Base-by-base conservation (phyloP, 2,797 vertebrate species). In the Sebastes variabilis region DNA sequence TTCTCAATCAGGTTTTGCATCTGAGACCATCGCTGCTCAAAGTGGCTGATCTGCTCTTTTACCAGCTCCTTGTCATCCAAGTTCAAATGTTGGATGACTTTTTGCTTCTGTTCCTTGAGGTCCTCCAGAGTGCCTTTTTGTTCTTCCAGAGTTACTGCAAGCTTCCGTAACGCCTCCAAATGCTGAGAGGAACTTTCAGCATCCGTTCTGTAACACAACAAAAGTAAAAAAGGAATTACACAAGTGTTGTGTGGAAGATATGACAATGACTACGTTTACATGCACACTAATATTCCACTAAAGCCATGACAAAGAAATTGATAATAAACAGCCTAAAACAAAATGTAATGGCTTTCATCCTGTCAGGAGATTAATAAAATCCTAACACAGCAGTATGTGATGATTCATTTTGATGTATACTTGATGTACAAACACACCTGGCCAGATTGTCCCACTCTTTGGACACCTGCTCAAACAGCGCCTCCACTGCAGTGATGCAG, bases 371-470 rank as follows among this genome's bases (percentile, higher is more conserved):
- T 14, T 25, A 29, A 24, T 24, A 32, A 13, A 59, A 56, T n/a
- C 11, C 56, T 22, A 42, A 9, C 10, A 27, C 16, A 55, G 24
- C 38, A 58, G 24, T 70, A 11, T 64, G 32, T 72, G 25, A 30
- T 64, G 11, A 36, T 8, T 29, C 0, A 65, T 62, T 30, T n/a
- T n/a, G 9, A 72, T 54, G 11, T 36, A 32, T 25, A 8, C 1
- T 59, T 66, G 18, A 72, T 72, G 27, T 32, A 36, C 8, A 81
- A 58, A 85, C 88, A 36, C 72, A 99, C 99, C 98, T 98, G 91
- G 97, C 97, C 81, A 99, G 91, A 86, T 96, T 97, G 93, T 99
- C 98, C 98, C 98, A 99, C 88, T 99, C 97, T 68, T 97, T 97
- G 69, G 97, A 98, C 89, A 98, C 97, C 65, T 97, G 97, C 88